These are phyloP conservation scores for Dipodomys spectabilis DNA, from an alignment of 2,113 vertebrate species.

Conservation along the genomic window DNA sequence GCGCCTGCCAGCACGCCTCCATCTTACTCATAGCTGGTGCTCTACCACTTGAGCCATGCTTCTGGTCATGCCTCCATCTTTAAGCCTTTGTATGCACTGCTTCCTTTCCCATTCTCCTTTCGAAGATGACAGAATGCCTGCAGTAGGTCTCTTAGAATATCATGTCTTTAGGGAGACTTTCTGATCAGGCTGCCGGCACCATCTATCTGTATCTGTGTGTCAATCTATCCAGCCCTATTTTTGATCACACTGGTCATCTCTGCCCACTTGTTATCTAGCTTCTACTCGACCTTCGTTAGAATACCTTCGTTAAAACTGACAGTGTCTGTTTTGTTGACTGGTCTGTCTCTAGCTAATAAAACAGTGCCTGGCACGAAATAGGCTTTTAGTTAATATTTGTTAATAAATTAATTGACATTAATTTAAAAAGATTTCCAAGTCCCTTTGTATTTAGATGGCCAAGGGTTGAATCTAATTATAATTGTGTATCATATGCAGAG, in stretches of 20 bases:
- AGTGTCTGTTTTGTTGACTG: neutral
- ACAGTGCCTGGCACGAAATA: neutral
- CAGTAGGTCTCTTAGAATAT: neutral
- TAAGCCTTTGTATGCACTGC: neutral
- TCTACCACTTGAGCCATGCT: too few species aligned
- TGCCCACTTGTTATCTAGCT: neutral
- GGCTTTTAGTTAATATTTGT: neutral
- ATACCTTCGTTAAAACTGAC: neutral
- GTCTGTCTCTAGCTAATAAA: neutral
- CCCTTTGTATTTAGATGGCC: neutral
- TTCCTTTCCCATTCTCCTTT: neutral
- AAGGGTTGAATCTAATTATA: conserved; percentile 16
- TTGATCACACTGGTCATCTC: neutral
- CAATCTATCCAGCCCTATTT: neutral
- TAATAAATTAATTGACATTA: conserved; percentile 8
- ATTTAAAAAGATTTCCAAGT: conserved; percentile 33
- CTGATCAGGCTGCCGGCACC: neutral
- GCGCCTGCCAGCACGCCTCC: neutral
- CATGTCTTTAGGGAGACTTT: neutral
- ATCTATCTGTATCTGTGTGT: neutral
- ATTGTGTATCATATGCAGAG: neutral
- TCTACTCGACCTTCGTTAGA: neutral
- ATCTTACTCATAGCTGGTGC: too few species aligned
- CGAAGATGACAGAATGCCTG: neutral
- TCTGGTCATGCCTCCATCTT: too few species aligned